Conservation (phyloP, 1,140 invertebrate species). For the Ruditapes philippinarum region DNA sequence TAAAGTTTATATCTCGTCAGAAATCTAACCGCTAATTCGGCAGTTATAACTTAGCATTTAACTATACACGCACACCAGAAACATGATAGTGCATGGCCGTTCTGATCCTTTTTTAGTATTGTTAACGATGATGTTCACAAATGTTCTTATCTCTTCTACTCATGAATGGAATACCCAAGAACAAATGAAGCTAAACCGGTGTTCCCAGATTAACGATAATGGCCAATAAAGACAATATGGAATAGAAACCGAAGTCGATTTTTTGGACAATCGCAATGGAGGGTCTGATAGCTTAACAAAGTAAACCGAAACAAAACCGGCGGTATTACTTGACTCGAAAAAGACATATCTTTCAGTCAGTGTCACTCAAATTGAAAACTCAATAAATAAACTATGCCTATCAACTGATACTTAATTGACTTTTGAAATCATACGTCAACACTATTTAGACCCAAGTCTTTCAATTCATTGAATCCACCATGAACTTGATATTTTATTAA, state of each 20-base stretch:
- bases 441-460: background rate
- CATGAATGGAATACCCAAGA: constrained; percentile 4
- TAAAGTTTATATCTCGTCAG: background rate
- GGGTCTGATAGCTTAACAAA: background rate
- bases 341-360: background rate
- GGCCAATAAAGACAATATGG: background rate
- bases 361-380: constrained; percentile 24
- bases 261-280: background rate
- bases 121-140: constrained; percentile 6
- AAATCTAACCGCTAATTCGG: constrained; percentile 10
- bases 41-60: background rate
- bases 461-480: background rate
- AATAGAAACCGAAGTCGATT: background rate
- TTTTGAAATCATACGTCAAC: background rate
- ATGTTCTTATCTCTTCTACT: background rate
- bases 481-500: constrained; percentile 1
- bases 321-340: background rate
- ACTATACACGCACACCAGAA: background rate
- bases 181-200: background rate
- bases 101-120: background rate
- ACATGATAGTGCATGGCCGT: background rate
- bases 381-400: background rate
- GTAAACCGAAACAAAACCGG: background rate
- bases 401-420: background rate
- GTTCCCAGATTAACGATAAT: background rate